A percentile compares a stretch with the other conserved stretches of the same genome.
These are phyloP conservation scores for Eustalomyia histrio DNA, from an alignment of 2,888 invertebrate species.

Conservation along the genomic window DNA sequence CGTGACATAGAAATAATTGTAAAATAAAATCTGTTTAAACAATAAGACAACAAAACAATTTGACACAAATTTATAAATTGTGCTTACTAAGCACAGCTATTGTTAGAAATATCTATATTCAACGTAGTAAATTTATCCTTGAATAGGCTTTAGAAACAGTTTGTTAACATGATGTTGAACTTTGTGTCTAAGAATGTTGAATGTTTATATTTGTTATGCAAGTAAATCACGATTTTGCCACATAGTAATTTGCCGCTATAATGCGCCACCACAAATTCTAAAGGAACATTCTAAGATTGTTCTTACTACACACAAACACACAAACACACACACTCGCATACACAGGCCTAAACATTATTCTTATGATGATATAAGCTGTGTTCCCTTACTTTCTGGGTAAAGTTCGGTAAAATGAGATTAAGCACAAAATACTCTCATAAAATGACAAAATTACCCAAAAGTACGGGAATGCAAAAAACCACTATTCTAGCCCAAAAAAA, in stretches of 20 bases:
- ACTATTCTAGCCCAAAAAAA: too few relatives aligned
- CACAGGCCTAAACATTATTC: too few relatives aligned
- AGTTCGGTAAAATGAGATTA: too few relatives aligned
- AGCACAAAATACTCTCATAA: too few relatives aligned
- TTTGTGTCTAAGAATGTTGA: background rate
- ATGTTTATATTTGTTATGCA: slow-evolving; percentile 12
- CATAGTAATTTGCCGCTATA: slow-evolving; percentile 62
- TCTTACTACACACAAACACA: slow-evolving; percentile 11
- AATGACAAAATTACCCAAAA: too few relatives aligned
- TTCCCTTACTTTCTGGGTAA: too few relatives aligned
- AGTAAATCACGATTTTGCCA: slow-evolving; percentile 60
- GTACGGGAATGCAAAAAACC: too few relatives aligned
- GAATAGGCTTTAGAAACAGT: slow-evolving; percentile 36
- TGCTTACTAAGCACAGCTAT: background rate
- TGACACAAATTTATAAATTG: background rate
- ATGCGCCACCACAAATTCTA: slow-evolving; percentile 38
- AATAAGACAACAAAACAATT: slow-evolving; percentile 1
- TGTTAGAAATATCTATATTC: background rate
- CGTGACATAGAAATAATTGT: slow-evolving; percentile 30
- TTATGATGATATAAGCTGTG: too few relatives aligned
- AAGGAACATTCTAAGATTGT: slow-evolving; percentile 3
- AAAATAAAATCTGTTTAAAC: background rate
- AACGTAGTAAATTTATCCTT: slow-evolving; percentile 18
- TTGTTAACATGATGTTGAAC: slow-evolving; percentile 34
- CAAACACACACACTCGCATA: slow-evolving; percentile 7